Evolutionary conservation across 2,888 invertebrate genomes (phyloP).

Genomic region (Chymomyza caudatula): DNA sequence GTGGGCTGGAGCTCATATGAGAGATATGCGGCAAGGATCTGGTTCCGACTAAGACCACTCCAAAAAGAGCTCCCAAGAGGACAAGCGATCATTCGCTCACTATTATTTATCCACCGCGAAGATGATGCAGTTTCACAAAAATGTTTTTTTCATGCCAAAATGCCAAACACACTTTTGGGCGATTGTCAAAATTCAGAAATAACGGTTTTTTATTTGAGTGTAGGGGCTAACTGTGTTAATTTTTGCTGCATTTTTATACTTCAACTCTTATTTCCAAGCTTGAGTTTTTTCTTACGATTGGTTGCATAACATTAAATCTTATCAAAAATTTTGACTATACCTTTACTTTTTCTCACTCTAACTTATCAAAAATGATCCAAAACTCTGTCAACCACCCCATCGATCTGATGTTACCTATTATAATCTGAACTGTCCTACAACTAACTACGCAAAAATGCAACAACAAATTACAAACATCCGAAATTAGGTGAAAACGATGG

Average conservation of each 20-base stretch:
- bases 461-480: slow-evolving; percentile 40
- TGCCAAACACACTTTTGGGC: neutral
- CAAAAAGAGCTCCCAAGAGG: too few species aligned
- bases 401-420: neutral
- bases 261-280: slow-evolving; percentile 6
- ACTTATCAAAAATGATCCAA: neutral
- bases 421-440: neutral
- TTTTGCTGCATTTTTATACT: slow-evolving; percentile 54
- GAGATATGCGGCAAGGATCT: too few species aligned
- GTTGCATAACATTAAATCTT: neutral
- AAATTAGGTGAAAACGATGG: slow-evolving; percentile 89
- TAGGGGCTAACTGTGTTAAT: slow-evolving; percentile 2
- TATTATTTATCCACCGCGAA: too few species aligned
- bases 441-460: slow-evolving; percentile 43
- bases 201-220: neutral
- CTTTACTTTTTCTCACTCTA: neutral
- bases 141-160: too few species aligned
- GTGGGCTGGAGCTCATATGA: too few species aligned
- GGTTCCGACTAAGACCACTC: too few species aligned
- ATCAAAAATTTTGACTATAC: neutral
- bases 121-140: too few species aligned
- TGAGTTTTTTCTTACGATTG: neutral
- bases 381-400: neutral
- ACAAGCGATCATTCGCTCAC: too few species aligned
- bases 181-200: neutral